phyloP scores from a whole-genome alignment of 2,113 vertebrate genomes.

The Calidris pygmaea region DNA sequence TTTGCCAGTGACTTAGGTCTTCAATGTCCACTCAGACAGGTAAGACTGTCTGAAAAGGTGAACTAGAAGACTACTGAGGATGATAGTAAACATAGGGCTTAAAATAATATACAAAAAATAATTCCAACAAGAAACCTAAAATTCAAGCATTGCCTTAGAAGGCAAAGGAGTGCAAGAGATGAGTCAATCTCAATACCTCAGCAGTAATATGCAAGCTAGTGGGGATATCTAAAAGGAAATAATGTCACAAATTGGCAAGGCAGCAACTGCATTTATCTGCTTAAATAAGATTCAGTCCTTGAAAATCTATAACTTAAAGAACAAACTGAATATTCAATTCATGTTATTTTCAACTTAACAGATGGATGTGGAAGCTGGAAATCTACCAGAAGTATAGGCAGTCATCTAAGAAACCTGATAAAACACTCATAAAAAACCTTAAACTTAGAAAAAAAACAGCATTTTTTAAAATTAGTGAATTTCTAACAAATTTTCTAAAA shows the following conservation, averaged over 20 bases:
- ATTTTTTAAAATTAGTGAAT: neutral
- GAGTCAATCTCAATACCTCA: neutral
- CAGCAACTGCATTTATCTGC: neutral
- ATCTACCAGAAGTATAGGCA: slow-evolving; percentile 9
- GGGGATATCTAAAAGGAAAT: slow-evolving; percentile 25
- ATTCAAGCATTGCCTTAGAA: neutral
- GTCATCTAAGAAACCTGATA: neutral
- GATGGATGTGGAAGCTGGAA: slow-evolving; percentile 47
- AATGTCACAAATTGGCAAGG: slow-evolving; percentile 3
- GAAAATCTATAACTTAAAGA: slow-evolving; percentile 16
- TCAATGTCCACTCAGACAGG: neutral
- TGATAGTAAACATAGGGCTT: neutral
- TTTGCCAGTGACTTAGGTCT: neutral
- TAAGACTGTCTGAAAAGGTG: neutral
- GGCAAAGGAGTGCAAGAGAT: neutral
- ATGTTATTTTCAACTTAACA: slow-evolving; percentile 50
- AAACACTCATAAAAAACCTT: neutral
- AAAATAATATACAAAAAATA: neutral
- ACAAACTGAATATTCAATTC: slow-evolving; percentile 52
- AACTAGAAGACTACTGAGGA: neutral
- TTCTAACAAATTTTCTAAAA: neutral
- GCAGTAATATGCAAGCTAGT: neutral
- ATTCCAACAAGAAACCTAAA: neutral
- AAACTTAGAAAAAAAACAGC: neutral
- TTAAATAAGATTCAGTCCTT: slow-evolving; percentile 15